Evolutionary conservation across 1,140 invertebrate species (phyloP).

Genomic region (Aphaenogaster floridana): DNA sequence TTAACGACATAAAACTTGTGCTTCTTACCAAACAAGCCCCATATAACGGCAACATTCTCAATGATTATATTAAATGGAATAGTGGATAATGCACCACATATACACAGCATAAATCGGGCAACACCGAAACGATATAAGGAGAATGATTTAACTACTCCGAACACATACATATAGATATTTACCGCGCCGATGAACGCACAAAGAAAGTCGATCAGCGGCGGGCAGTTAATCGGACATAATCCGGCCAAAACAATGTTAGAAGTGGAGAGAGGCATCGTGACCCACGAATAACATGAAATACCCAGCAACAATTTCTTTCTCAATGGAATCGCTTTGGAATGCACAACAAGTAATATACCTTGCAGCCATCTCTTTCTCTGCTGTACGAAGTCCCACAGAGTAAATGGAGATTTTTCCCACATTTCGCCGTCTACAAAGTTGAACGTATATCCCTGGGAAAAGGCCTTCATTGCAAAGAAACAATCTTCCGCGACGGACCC

Average conservation of each 20-base stretch:
- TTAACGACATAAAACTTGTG: constrained; percentile 98
- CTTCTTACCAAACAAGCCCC: constrained; percentile 96
- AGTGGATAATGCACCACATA: constrained; percentile 94
- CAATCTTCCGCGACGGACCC: constrained; percentile 99
- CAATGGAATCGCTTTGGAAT: constrained; percentile 94
- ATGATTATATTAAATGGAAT: constrained; percentile 97
- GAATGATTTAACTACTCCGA: constrained; percentile 98
- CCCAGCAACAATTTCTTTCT: constrained; percentile 94
- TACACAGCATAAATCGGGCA: constrained; percentile 92
- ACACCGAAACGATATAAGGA: constrained; percentile 95
- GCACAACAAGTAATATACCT: constrained; percentile 97
- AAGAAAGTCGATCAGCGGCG: constrained; percentile 93
- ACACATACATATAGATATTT: constrained; percentile 98
- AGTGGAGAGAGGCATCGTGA: constrained; percentile 96
- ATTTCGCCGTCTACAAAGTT: constrained; percentile 98
- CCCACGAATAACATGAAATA: constrained; percentile 98
- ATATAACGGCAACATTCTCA: constrained; percentile 97
- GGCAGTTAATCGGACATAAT: constrained; percentile 95
- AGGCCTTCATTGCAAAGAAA: constrained; percentile 98
- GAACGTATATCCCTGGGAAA: constrained; percentile 94
- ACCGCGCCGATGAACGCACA: constrained; percentile 96
- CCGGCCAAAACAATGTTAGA: constrained; percentile 95
- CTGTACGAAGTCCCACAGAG: constrained; percentile 97
- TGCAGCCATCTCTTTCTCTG: constrained; percentile 98
- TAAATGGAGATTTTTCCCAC: constrained; percentile 99